Base-by-base conservation (phyloP, 2,888 invertebrate genomes). In the Chrysolina haemoptera region DNA sequence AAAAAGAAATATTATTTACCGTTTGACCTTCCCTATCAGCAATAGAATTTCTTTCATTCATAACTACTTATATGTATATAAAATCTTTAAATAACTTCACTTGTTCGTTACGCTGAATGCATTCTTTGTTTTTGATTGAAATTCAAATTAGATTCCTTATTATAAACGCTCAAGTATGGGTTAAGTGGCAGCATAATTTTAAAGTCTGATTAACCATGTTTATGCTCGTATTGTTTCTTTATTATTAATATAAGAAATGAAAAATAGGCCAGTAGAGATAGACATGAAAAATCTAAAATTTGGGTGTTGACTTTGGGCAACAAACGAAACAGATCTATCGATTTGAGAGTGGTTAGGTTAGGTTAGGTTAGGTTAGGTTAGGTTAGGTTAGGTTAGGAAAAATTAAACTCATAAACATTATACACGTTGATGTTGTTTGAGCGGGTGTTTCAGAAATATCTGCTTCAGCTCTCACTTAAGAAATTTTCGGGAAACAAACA, bases 1-100 rank as follows among this genome's bases (percentile, higher is more conserved):
- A 27, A 68, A 27, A 35, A 59, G 10, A 53, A 20, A 53, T 53
- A 48, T 48, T 59, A 27, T 63, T 71, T 71, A 71, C 62, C 53
- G 59, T 50, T 62, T 63, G 72, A 72, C 72, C 72, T 72, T 72
- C 55, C 72, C 41, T 72, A 68, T 72, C 67, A 72, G 63, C 43
- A 62, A 71, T 67, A 67, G 63, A 71, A 67, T 53, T 68, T 64
- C 59, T 59, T 27, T 63, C 72, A 72, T 72, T 72, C 72, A 72
- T 72, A 62, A 27, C 22, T 59, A 35, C 35, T 35, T 35, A 68
- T 11, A 16, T 48, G 10, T 53, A 43, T 62, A 63, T 53, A 18
- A 53, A 55, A 63, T 68, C 53, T 70, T 55, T 53, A 68, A 72
- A 72, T 72, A 72, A 53, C 53, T 63, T 43, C 4, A 40, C 53